These are phyloP conservation scores for Motacilla tschutschensis DNA, from an alignment of 2,113 vertebrate species.

Conservation along the genomic window DNA sequence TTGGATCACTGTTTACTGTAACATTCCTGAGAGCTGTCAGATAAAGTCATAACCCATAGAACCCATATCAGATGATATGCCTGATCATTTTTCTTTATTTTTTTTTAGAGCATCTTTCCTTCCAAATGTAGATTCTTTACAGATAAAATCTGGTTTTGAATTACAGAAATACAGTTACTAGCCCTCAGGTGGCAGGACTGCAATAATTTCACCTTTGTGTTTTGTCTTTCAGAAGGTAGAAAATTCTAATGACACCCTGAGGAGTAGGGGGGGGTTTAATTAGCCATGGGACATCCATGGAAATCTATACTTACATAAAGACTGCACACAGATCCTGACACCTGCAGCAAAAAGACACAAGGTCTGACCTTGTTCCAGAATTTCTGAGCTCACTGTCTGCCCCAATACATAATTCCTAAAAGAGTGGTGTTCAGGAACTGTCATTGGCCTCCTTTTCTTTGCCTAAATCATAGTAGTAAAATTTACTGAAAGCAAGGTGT, in stretches of 20 bases:
- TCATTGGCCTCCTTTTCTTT: neutral
- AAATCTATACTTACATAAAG: neutral
- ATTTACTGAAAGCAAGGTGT: neutral
- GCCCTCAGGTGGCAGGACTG: neutral
- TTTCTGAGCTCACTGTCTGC: neutral
- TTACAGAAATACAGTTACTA: neutral
- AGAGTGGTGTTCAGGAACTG: neutral
- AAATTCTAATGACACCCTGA: neutral
- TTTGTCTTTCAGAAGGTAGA: neutral
- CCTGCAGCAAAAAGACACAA: neutral
- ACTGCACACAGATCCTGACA: neutral
- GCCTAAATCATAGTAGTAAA: neutral
- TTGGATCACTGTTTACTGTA: neutral
- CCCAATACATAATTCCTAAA: neutral
- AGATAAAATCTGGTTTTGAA: neutral
- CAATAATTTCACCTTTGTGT: neutral
- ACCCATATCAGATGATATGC: neutral
- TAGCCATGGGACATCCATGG: neutral
- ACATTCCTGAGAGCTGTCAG: neutral
- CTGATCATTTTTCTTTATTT: neutral
- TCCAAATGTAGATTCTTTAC: neutral
- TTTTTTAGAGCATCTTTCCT: neutral
- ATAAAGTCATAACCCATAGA: neutral
- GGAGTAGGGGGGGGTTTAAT: neutral
- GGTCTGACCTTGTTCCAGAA: neutral